Evolutionary conservation across 2,888 invertebrate genomes (phyloP), one percentile per base, ranked within the genome.

Genomic region (Aleiodes alternator): DNA sequence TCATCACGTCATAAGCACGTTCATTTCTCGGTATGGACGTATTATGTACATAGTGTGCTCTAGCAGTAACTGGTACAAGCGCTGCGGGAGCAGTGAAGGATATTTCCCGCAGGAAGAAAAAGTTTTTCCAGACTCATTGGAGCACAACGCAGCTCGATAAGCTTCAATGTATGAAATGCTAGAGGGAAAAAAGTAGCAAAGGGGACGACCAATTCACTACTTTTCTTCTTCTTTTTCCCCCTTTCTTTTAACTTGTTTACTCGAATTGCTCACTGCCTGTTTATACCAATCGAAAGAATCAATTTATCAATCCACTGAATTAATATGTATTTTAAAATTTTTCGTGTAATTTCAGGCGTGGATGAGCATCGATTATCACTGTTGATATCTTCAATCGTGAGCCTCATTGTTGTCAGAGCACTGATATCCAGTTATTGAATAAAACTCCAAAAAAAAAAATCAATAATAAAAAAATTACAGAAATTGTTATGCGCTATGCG

Each of bases 41-140:
- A 50, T 53, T 59, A 71, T 12, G 6, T 48, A 56, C 72, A 14
- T 12, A 57, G 48, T 59, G 23, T 38, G 34, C 38, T 69, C 12
- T 23, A 23, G 57, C 57, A 72, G 64, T 72, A 74, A 69, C 23
- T 50, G 48, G 38, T 59, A 56, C 74, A 74, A 56, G 69, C 57
- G 74, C 50, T 59, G 43, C 69, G 69, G 59, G 69, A 74, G 59
- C 59, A 68, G 50, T 48, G 69, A 53, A 69, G 38, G 55, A 75
- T 71, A 75, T 75, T 75, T 71, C 71, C 75, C 71, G 61, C 66
- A 75, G 66, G 75, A 71, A 51, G 55, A 48, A 75, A 71, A 75
- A 57, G 14, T 75, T 71, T 68, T 56, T 66, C 43, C 16, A 43
- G 59, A 56, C 66, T 75, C 57, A 66, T 75, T 71, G 50, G 48